Conservation (phyloP, 64 coral and sea anemone genomes). For the Stylophora pistillata region DNA sequence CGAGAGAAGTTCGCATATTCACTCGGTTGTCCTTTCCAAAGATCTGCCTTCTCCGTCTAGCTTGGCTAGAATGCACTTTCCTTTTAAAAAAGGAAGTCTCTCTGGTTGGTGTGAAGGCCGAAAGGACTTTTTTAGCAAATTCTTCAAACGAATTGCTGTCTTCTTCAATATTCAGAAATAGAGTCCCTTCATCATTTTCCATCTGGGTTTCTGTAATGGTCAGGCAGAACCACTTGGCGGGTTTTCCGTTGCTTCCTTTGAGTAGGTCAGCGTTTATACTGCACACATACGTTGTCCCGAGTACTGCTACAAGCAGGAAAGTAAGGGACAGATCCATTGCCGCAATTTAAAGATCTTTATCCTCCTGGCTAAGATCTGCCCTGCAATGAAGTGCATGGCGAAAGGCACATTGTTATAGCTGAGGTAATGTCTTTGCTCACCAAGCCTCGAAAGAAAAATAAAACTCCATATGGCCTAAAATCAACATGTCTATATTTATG, state of each 20-base stretch:
- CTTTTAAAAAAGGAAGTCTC: neutral
- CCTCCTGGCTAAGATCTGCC: neutral
- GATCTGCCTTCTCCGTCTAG: conserved; percentile 4
- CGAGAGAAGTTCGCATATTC: conserved; percentile 40
- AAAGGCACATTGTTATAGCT: neutral
- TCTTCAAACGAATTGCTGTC: conserved; percentile 3
- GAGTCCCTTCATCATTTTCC: neutral
- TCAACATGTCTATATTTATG: conserved; percentile 10
- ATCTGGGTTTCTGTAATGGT: neutral
- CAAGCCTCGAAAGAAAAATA: neutral
- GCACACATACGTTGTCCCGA: neutral
- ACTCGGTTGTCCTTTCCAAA: conserved; percentile 61
- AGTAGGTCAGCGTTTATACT: neutral
- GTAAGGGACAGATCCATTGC: conserved; percentile 22
- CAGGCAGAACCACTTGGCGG: neutral
- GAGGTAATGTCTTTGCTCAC: neutral
- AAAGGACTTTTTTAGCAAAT: conserved; percentile 16
- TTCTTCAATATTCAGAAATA: conserved; percentile 4
- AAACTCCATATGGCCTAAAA: conserved; percentile 6
- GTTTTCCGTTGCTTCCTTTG: neutral
- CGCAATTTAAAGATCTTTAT: too few relatives aligned
- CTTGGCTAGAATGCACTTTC: neutral
- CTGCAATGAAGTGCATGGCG: neutral
- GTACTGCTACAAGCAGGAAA: neutral
- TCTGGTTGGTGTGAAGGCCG: neutral